These are phyloP conservation scores for Lasioglossum villosulum DNA, from an alignment of 2,888 invertebrate genomes.

Conservation along the genomic window DNA sequence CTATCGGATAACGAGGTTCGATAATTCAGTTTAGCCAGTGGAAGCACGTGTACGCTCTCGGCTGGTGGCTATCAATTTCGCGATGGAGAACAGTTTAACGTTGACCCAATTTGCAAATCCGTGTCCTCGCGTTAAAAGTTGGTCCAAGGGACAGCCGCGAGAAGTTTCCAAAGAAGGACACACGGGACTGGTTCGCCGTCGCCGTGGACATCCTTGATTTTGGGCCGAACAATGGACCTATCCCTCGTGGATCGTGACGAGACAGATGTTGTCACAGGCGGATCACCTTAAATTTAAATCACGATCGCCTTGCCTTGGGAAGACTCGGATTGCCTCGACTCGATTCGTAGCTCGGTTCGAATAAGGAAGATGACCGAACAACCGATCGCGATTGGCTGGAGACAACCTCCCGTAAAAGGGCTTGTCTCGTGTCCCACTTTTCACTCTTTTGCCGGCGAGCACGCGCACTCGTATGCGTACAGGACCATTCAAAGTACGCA, in stretches of 20 bases:
- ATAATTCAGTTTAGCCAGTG: neutral
- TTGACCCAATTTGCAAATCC: slow-evolving; percentile 25
- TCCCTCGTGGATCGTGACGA: slow-evolving; percentile 22
- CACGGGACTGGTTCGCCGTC: neutral
- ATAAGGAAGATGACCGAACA: slow-evolving; percentile 64
- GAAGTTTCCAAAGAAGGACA: slow-evolving; percentile 11
- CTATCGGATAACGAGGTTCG: neutral
- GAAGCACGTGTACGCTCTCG: neutral
- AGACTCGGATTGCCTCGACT: neutral
- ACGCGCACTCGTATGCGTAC: slow-evolving; percentile 6
- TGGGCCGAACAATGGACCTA: slow-evolving; percentile 23
- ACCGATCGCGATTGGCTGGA: slow-evolving; percentile 66
- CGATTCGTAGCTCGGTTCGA: slow-evolving; percentile 31
- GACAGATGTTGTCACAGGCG: neutral
- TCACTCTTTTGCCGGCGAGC: neutral
- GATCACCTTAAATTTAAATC: slow-evolving; percentile 42
- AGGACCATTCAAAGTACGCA: neutral
- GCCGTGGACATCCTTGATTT: slow-evolving; percentile 35
- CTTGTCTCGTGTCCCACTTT: slow-evolving; percentile 77
- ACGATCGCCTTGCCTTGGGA: slow-evolving; percentile 38
- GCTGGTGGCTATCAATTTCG: neutral
- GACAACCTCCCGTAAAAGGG: slow-evolving; percentile 78
- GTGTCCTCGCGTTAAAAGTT: slow-evolving; percentile 13
- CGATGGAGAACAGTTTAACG: neutral
- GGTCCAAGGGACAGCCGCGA: neutral